These are phyloP conservation scores for Symphodus melops DNA, from an alignment of 2,113 vertebrate species.

Conservation along the genomic window DNA sequence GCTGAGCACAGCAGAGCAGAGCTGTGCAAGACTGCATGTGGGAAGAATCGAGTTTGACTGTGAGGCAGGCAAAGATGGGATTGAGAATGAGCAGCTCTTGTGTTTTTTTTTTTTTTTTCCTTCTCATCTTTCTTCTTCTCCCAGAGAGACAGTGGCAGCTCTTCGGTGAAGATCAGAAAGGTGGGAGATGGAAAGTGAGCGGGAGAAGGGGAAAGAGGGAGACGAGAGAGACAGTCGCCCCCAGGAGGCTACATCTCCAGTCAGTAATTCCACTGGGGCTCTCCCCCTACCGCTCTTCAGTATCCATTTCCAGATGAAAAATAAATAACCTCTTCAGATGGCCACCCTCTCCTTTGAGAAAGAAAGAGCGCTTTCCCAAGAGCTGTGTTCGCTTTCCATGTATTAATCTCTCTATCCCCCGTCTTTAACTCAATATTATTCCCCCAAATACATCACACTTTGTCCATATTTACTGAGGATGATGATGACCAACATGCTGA, in stretches of 20 bases:
- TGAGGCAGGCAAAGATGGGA: slow-evolving; percentile 66
- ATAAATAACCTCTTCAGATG: slow-evolving; percentile 82
- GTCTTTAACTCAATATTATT: slow-evolving; percentile 40
- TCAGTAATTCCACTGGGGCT: slow-evolving; percentile 72
- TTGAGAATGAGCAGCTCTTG: slow-evolving; percentile 54
- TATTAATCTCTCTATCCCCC: slow-evolving; percentile 56
- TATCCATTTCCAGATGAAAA: slow-evolving; percentile 80
- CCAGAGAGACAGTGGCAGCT: slow-evolving; percentile 69
- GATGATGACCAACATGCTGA: slow-evolving; percentile 13
- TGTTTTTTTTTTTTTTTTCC: slow-evolving; percentile 33
- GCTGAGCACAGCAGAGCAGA: slow-evolving; percentile 47
- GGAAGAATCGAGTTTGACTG: slow-evolving; percentile 69
- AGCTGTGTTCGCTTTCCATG: slow-evolving; percentile 59
- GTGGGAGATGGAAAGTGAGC: slow-evolving; percentile 72
- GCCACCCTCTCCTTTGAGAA: slow-evolving; percentile 64
- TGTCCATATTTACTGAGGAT: neutral
- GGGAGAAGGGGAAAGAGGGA: slow-evolving; percentile 48
- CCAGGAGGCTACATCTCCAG: slow-evolving; percentile 74
- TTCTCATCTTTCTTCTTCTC: slow-evolving; percentile 52
- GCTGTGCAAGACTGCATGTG: slow-evolving; percentile 64
- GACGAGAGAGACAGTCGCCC: slow-evolving; percentile 68
- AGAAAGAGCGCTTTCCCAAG: slow-evolving; percentile 54
- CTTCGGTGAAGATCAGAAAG: slow-evolving; percentile 77
- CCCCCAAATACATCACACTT: slow-evolving; percentile 27
- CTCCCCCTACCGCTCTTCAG: slow-evolving; percentile 65